These are phyloP conservation scores for Genyomyrus donnyi DNA, from an alignment of 2,113 vertebrate genomes.

Conservation along the genomic window DNA sequence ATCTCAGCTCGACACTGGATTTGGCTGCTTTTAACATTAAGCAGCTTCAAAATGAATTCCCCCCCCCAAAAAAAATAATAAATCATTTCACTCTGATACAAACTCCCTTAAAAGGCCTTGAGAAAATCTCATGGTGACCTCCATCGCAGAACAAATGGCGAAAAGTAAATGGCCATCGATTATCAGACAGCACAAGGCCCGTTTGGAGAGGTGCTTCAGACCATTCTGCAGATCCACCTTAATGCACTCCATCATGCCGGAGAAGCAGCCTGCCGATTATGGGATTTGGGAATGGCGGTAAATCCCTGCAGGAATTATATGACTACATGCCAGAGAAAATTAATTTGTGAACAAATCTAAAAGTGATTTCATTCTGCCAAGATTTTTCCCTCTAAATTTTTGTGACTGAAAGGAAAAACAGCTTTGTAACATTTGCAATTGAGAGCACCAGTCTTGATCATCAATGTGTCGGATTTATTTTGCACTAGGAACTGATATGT, in stretches of 20 bases:
- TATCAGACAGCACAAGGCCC: slow-evolving; percentile 9
- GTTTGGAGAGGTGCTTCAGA: neutral
- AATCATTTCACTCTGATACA: slow-evolving; percentile 1
- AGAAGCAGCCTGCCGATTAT: neutral
- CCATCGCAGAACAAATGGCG: neutral
- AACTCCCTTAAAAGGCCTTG: neutral
- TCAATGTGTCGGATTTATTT: slow-evolving; percentile 36
- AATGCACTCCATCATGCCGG: neutral
- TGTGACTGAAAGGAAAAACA: slow-evolving; percentile 31
- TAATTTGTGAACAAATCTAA: neutral
- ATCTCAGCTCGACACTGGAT: slow-evolving; percentile 17
- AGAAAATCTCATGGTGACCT: slow-evolving; percentile 6
- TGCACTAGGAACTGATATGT: slow-evolving; percentile 10
- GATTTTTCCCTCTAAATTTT: neutral
- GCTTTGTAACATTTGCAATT: slow-evolving; percentile 19
- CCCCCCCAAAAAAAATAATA: neutral
- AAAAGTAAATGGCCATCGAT: neutral
- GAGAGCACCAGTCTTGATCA: slow-evolving; percentile 27
- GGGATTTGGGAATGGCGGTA: neutral
- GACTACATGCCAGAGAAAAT: neutral
- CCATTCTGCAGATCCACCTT: neutral
- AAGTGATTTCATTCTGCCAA: neutral
- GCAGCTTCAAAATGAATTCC: slow-evolving; percentile 24
- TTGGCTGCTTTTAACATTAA: slow-evolving; percentile 31
- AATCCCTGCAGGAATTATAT: neutral